Percentiles rank a stretch among this genome's conserved stretches.
These are phyloP conservation scores for Drosophila mauritiana DNA, from an alignment of 1,140 invertebrate genomes.

Conservation along the genomic window DNA sequence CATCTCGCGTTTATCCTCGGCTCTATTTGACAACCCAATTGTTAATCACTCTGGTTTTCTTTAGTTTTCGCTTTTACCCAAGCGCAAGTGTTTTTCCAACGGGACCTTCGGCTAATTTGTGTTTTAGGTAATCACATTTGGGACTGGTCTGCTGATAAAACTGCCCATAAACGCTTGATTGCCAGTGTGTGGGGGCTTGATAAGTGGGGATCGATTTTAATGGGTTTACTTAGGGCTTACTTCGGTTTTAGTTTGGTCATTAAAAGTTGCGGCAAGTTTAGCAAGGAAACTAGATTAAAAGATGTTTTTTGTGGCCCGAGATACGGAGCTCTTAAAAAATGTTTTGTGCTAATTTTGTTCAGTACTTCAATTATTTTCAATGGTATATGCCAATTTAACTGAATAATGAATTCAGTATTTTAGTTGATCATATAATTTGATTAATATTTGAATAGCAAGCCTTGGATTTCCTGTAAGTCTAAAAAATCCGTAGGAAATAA, in stretches of 20 bases:
- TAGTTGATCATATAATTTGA: neutral
- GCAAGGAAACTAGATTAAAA: constrained; percentile 20
- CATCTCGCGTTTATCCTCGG: constrained; percentile 2
- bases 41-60: constrained; percentile 4
- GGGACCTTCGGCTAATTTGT: constrained; percentile 44
- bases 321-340: neutral
- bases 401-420: neutral
- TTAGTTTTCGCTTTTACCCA: constrained; percentile 50
- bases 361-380: too few species aligned
- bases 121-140: constrained; percentile 62
- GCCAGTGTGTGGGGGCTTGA: constrained; percentile 18
- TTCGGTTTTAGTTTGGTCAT: constrained; percentile 16
- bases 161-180: constrained; percentile 29
- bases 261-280: constrained; percentile 13
- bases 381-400: too few species aligned
- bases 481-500: too few species aligned
- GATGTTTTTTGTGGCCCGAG: constrained; percentile 6
- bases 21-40: constrained; percentile 28
- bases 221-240: constrained; percentile 24
- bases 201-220: constrained; percentile 42
- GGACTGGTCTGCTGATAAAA: constrained; percentile 22
- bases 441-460: too few species aligned
- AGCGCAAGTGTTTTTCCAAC: constrained; percentile 46
- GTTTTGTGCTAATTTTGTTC: constrained; percentile 6
- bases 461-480: too few species aligned